Base-by-base conservation (phyloP, 2,888 invertebrate genomes). In the Formica aserva region DNA sequence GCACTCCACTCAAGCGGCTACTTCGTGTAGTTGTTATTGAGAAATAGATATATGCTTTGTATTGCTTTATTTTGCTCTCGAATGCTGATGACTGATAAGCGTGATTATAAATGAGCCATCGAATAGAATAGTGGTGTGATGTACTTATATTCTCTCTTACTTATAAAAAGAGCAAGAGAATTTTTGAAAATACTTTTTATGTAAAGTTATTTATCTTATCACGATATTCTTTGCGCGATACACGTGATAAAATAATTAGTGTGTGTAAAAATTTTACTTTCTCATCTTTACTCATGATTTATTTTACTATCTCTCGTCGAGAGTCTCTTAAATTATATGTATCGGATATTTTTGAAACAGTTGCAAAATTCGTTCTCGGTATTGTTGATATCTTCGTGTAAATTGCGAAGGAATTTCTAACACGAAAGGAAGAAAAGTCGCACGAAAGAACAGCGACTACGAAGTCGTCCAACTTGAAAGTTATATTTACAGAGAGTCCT, bases 401-500 rank as follows among this genome's bases (percentile, higher is more conserved):
- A 78, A 78, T 78, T 72, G 45, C 35, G 22, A 57, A 78, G 22
- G 78, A 71, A 71, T 78, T 71, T 72, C 22, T 4, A 71, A 60
- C 60, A 32, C 45, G 22, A 78, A 35, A 45, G 32, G 29, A 32
- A 45, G 41, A 22, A 32, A 41, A 60, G 78, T 71, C 45, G 60
- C 72, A 78, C 72, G 72, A 35, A 60, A 78, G 78, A 71, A 41
- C 38, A 66, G 26, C 60, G 26, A 13, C 71, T n/a, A 41, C 45
- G 78, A 80, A 45, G 35, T 80, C 32, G 72, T 6, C 32, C 78
- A 22, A 71, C 60, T 22, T 80, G 18, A 72, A 60, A 80, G 60
- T 80, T 80, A 80, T 80, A 80, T 32, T 80, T 80, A 80, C 78
- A 45, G 32, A 71, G 45, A 80, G 45, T 80, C 35, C 60, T 80